Conservation (phyloP, 2,113 vertebrate genomes). For the Ophiodon elongatus region DNA sequence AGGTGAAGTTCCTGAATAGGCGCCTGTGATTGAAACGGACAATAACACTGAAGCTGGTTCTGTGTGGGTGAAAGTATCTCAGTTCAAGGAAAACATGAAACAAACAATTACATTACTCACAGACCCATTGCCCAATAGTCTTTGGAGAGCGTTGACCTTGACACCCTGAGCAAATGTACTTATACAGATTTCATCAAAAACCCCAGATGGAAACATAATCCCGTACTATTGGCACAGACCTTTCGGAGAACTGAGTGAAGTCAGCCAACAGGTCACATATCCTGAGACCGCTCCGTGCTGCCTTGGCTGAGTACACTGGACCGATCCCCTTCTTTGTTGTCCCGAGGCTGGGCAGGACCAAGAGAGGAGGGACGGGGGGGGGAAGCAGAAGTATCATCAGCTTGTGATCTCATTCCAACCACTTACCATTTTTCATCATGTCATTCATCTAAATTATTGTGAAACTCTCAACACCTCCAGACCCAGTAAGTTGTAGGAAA, state of each 20-base stretch:
- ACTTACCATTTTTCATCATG: not conserved
- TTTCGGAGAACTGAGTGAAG: conserved; percentile 95
- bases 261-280: conserved; percentile 98
- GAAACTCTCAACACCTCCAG: not conserved
- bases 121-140: not conserved
- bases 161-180: not conserved
- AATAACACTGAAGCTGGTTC: not conserved
- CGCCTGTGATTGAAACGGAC: not conserved
- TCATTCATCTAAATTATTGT: not conserved
- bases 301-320: conserved; percentile 97
- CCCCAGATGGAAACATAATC: not conserved
- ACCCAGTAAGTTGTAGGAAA: not conserved
- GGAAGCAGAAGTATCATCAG: not conserved
- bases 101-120: not conserved
- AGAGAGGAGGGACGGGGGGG: conserved; percentile 28
- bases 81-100: not conserved
- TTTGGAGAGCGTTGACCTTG: not conserved
- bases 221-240: conserved; percentile 77
- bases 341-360: conserved; percentile 88
- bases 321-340: conserved; percentile 99
- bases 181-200: not conserved
- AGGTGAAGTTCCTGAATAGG: not conserved
- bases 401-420: not conserved
- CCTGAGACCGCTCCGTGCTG: conserved; percentile 94
- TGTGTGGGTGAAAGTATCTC: not conserved